A percentile compares a stretch with the other conserved stretches of the same genome.
phyloP scores from a whole-genome alignment of 2,113 vertebrate species.

The Calidris pugnax region DNA sequence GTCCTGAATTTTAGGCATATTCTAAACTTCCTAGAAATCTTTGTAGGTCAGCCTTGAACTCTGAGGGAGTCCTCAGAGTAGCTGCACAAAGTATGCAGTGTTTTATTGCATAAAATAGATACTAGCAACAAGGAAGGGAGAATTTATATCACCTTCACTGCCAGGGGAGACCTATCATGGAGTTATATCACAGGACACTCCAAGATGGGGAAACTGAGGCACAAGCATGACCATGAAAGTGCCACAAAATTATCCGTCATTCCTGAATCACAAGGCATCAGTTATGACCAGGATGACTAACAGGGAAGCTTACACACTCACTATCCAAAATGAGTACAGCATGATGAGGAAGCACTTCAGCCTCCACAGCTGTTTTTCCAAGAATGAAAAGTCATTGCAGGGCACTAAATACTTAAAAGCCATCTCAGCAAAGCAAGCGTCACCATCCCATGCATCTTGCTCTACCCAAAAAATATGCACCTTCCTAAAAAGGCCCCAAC shows the following conservation, averaged over 20 bases:
- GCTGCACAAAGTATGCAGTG: background rate
- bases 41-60: background rate
- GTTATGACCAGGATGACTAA: background rate
- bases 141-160: background rate
- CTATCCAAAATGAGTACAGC: background rate
- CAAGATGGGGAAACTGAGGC: background rate
- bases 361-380: background rate
- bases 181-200: background rate
- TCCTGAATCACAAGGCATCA: background rate
- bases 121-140: background rate
- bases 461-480: background rate
- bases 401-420: background rate
- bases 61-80: background rate
- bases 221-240: background rate
- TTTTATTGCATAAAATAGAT: background rate
- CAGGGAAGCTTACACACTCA: background rate
- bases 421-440: background rate
- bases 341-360: background rate
- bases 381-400: background rate
- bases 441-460: background rate
- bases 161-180: background rate
- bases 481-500: background rate
- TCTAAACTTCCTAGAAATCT: background rate
- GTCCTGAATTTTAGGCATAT: background rate
- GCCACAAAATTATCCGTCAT: background rate